Evolutionary conservation across 2,888 invertebrate genomes (phyloP), one percentile per base, ranked within the genome.

Genomic region (Perizoma flavofasciatum): DNA sequence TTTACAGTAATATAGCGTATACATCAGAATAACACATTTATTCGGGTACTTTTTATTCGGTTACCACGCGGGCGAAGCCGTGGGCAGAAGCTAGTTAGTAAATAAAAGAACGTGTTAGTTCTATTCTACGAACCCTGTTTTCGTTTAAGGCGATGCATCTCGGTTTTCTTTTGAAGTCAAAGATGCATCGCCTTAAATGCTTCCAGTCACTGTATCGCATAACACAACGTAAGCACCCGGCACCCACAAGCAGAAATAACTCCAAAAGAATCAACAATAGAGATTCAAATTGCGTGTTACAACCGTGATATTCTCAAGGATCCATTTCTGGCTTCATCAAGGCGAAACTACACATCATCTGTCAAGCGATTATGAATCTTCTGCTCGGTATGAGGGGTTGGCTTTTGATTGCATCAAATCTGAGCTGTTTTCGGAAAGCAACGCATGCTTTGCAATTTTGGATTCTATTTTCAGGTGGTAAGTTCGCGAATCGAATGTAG

Each of bases 291-390:
- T 63, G 59, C 67, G 56, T 49, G 33, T 60, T 67, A 59, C 62
- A 65, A 66, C 69, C 67, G 65, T 66, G 65, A 68, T 70, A 69
- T 62, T 69, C 73, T 78, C 70, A 67, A 66, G 71, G 75, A 75
- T 73, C 66, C 61, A 49, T 58, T 45, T 10, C 48, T 66, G 10
- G 11, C 43, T 11, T 6, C 11, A 11, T 71, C 69, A 63, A 76
- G 77, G 78, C 68, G 74, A 77, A 77, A 79, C 72, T 70, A 65
- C 65, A 65, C 59, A 63, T 47, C 61, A 39, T 55, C 63, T 55
- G 66, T 69, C 78, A 74, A 71, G 68, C 79, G 71, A 81, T 80
- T 80, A 78, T 79, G 74, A 74, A 69, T 78, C 79, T 75, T 85
- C 56, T 49, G 53, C 51, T 68, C 69, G 67, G 70, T 22, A 48